phyloP scores from a whole-genome alignment of 30 jellyfish, hydroid and myxozoan genomes.

The Catostylus mosaicus region DNA sequence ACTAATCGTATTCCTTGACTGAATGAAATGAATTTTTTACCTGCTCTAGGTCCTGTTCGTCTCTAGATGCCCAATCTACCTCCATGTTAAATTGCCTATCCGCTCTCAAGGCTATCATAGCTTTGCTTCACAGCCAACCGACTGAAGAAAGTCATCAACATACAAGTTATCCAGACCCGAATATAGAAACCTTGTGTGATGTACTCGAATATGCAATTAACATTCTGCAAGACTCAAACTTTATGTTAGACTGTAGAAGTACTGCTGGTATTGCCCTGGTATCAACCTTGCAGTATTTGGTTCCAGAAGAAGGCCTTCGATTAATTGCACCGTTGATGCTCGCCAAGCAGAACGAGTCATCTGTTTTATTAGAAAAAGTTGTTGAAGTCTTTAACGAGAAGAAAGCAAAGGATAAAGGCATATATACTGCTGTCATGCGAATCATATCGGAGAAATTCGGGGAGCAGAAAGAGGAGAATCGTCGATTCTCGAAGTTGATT shows the following conservation, averaged over 20 bases:
- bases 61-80: constrained; percentile 27
- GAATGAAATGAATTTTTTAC: not conserved
- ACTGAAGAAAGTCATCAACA: not conserved
- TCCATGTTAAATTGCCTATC: constrained; percentile 64
- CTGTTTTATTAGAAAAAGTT: not conserved
- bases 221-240: constrained; percentile 33
- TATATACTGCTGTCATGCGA: not conserved
- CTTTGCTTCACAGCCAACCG: constrained; percentile 28
- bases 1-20: not conserved
- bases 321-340: not conserved
- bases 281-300: constrained; percentile 42
- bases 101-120: constrained; percentile 36
- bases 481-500: constrained; percentile 19
- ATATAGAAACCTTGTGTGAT: not conserved
- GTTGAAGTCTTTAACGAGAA: not conserved
- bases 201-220: constrained; percentile 19
- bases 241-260: constrained; percentile 77
- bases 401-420: not conserved
- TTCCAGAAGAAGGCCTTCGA: not conserved
- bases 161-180: not conserved
- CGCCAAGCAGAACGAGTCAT: not conserved
- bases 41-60: constrained; percentile 13
- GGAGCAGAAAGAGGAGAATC: not conserved
- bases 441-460: not conserved
- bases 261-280: constrained; percentile 79